Evolutionary conservation across 2,888 invertebrate genomes (phyloP), one percentile per base, ranked within the genome.

Genomic region (Drosophila prolongata): DNA sequence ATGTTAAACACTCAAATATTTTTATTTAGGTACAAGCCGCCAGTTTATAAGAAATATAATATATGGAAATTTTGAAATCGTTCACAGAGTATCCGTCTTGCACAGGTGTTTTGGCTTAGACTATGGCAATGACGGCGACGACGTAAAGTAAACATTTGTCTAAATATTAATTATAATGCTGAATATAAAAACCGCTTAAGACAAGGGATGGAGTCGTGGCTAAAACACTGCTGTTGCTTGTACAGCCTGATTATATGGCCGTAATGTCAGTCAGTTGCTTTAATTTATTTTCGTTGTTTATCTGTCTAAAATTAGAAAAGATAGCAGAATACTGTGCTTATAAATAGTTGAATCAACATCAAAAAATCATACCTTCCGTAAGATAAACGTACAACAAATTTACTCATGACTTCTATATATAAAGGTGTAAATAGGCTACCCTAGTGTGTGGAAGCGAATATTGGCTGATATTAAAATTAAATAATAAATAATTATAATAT

Each of bases 341-440:
- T 85, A 85, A 85, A 89, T 85, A 85, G 89, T 89, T 88, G 56
- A 64, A 76, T 76, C 75, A 86, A 85, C 71, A 88, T 70, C 64
- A 78, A 68, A 72, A 80, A 73, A 40, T 47, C 68, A 65, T 50
- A 50, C 69, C 70, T 79, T 87, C 82, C 55, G 64, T 43, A 42
- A n/a, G 44, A 64, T 50, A 64, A 53, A 42, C 44, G 38, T 10
- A 8, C 34, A 14, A 46, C 44, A 64, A 47, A 62, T 65, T 19
- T 54, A 37, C 30, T 16, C 2, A 35, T 16, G 16, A 34, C 27
- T 37, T 44, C 16, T 19, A 24, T 19, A 19, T 13, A 58, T 59
- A 35, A 34, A 58, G 42, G 59, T 59, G 59, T 35, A 62, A 37
- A 64, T 30, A 27, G 16, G 37, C 44, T 62, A n/a, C n/a, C 27